Conservation (phyloP, 1,140 invertebrate genomes). For the Centruroides sculpturatus region DNA sequence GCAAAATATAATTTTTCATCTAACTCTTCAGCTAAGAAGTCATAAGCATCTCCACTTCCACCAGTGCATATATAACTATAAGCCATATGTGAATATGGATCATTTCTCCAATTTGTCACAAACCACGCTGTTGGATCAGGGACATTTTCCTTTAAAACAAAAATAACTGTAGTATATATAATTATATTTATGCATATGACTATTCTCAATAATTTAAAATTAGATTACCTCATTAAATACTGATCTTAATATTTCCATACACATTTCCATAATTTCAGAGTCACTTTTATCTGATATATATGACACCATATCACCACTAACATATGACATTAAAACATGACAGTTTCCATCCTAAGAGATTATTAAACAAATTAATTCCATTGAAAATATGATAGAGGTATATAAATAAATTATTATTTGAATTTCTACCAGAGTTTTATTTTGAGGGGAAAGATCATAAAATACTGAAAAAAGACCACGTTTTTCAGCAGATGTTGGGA, state of each 20-base stretch:
- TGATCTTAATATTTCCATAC: conserved; percentile 3
- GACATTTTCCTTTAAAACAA: conserved; percentile 19
- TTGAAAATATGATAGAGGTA: too few species aligned
- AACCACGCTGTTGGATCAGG: conserved; percentile 28
- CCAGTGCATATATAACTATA: conserved; percentile 34
- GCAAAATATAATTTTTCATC: conserved; percentile 33
- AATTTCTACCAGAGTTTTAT: background rate
- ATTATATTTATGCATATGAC: too few species aligned
- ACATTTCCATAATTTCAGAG: conserved; percentile 15
- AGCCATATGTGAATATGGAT: conserved; percentile 27
- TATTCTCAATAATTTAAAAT: too few species aligned
- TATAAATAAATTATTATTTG: background rate
- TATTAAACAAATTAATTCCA: background rate
- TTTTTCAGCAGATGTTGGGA: conserved; percentile 20
- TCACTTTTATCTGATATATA: conserved; percentile 16
- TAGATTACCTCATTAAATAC: background rate
- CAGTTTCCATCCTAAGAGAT: conserved; percentile 9
- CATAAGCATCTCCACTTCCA: conserved; percentile 26
- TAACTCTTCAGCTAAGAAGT: conserved; percentile 28
- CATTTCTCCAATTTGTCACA: conserved; percentile 33
- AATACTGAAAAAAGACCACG: conserved; percentile 32
- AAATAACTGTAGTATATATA: too few species aligned
- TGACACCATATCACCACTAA: conserved; percentile 23
- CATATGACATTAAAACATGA: conserved; percentile 28
- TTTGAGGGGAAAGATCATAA: conserved; percentile 28